Conservation (phyloP, 2,113 vertebrate species). For the Phalacrocorax carbo region DNA sequence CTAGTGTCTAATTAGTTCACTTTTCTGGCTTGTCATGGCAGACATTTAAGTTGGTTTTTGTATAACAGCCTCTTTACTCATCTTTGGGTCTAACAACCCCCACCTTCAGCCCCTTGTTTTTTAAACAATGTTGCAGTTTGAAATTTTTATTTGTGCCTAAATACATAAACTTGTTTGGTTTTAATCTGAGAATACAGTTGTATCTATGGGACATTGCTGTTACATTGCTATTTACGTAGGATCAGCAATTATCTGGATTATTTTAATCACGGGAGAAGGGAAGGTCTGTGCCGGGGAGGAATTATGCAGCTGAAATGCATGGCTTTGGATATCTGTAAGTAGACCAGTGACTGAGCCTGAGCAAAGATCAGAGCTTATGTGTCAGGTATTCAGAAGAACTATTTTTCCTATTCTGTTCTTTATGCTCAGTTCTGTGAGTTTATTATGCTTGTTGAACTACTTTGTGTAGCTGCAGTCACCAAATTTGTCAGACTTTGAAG, state of each 20-base stretch:
- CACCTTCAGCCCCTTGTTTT: background rate
- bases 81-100: background rate
- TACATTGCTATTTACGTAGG: background rate
- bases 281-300: background rate
- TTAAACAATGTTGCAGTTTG: background rate
- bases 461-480: background rate
- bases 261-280: background rate
- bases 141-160: background rate
- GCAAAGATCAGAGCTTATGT: background rate
- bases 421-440: background rate
- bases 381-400: background rate
- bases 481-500: background rate
- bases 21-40: background rate
- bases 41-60: background rate
- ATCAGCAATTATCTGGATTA: background rate
- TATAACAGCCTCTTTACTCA: background rate
- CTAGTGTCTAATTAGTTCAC: background rate
- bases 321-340: background rate
- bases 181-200: background rate
- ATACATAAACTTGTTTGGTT: background rate
- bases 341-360: background rate
- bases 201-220: background rate
- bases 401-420: background rate
- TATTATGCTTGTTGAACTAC: background rate
- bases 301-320: background rate